Base-by-base conservation (phyloP, 2,797 vertebrate species). In the Apogon talboti region DNA sequence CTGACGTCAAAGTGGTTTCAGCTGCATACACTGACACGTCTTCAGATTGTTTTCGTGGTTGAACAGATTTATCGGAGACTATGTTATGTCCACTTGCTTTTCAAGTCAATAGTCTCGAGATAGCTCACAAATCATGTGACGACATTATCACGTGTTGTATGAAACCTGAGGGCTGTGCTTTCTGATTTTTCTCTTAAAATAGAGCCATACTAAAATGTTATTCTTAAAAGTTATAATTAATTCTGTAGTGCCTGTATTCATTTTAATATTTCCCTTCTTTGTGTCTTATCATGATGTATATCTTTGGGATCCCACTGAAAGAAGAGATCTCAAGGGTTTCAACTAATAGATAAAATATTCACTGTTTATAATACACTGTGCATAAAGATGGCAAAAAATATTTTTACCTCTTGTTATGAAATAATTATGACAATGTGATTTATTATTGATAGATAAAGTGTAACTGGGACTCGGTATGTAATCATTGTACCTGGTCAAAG, bases 1-100 rank as follows among this genome's bases (percentile, higher is more conserved):
- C 52, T 60, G 35, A 40, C 64, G 65, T 67, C 41, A 62, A 18
- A 58, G 58, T 49, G 24, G 21, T 74, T 61, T 49, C 6, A 16
- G 60, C 46, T 66, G 59, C 58, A 58, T 44, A 51, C 54, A 41
- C 52, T 60, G 18, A 40, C 54, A 66, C 41, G 24, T 65, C 24
- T 45, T 57, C 28, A 51, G 56, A 69, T 46, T 63, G 28, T 46
- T 60, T 63, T 58, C 45, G 19, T 56, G 62, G 10, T 16, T 54
- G 42, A 45, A 51, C 13, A 64, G 52, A 58, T 62, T 57, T 44
- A 47, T 52, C 24, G 42, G 16, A 52, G 48, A 14, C 21, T 38
- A 16, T 33, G 18, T 60, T 47, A 12, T 49, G 53, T 11, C 15
- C 28, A 11, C n/a, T 41, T 37, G 37, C 2, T 65, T 58, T 64